These are phyloP conservation scores for Spilosoma lubricipeda DNA, from an alignment of 2,888 invertebrate genomes.

Conservation along the genomic window DNA sequence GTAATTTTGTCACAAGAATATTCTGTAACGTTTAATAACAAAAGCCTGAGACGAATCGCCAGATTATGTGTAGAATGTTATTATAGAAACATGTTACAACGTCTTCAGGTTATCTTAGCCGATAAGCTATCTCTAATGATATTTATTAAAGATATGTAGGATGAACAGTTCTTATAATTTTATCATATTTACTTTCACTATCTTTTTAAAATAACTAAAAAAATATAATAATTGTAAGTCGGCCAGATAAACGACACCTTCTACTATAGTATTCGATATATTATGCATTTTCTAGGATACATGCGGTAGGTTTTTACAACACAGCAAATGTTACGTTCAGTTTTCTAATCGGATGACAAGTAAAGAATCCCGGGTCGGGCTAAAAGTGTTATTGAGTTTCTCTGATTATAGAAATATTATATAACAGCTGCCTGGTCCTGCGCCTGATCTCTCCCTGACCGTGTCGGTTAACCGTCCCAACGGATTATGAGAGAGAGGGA, in stretches of 20 bases:
- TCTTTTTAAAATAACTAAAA: neutral
- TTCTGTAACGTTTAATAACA: slow-evolving; percentile 1
- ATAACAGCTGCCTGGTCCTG: no score
- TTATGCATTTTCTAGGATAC: no score
- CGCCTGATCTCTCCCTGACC: no score
- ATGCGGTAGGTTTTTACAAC: no score
- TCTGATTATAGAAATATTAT: no score
- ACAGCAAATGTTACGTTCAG: no score
- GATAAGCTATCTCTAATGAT: slow-evolving; percentile 50
- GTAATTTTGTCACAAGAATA: neutral
- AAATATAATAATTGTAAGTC: neutral
- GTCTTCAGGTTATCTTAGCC: slow-evolving; percentile 36
- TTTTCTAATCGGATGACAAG: no score
- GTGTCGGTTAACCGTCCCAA: no score
- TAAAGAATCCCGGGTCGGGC: no score
- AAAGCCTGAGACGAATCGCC: slow-evolving; percentile 3
- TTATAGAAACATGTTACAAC: slow-evolving; percentile 46
- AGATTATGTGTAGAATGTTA: slow-evolving; percentile 45
- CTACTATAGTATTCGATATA: neutral
- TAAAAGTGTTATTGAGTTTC: no score
- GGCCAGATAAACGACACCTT: neutral
- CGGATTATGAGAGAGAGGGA: no score
- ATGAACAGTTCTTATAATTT: slow-evolving; percentile 28
- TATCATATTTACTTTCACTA: slow-evolving; percentile 6
- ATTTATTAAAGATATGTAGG: slow-evolving; percentile 40